A percentile compares a stretch with the other conserved stretches of the same genome.
Evolutionary conservation across 2,888 invertebrate genomes (phyloP).

Genomic region (Tethea ocularis): DNA sequence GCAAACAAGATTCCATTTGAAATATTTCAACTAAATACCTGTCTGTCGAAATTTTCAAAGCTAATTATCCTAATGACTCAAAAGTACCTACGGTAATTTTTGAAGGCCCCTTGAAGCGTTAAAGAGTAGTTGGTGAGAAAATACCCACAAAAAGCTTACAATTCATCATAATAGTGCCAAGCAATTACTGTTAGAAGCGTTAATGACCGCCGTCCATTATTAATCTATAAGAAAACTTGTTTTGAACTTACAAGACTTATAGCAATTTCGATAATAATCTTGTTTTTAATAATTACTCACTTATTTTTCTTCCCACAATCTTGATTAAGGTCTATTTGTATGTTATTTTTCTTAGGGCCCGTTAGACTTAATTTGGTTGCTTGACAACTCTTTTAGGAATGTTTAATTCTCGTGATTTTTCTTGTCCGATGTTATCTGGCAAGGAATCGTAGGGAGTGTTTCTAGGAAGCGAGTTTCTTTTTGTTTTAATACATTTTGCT

Average conservation of each 20-base stretch:
- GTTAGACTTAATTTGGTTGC: slow-evolving; percentile 71
- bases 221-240: slow-evolving; percentile 75
- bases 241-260: slow-evolving; percentile 73
- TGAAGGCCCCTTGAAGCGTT: slow-evolving; percentile 68
- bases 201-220: slow-evolving; percentile 79
- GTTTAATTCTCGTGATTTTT: slow-evolving; percentile 73
- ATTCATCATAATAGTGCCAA: slow-evolving; percentile 80
- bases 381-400: slow-evolving; percentile 74
- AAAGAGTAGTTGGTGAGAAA: slow-evolving; percentile 68
- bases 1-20: neutral
- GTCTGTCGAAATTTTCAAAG: slow-evolving; percentile 43
- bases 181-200: slow-evolving; percentile 80
- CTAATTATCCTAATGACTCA: slow-evolving; percentile 59
- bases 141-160: slow-evolving; percentile 73
- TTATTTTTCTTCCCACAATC: slow-evolving; percentile 77
- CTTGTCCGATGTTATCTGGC: slow-evolving; percentile 62
- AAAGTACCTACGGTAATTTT: slow-evolving; percentile 56
- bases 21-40: slow-evolving; percentile 14
- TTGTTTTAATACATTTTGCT: slow-evolving; percentile 24
- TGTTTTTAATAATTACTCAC: slow-evolving; percentile 80
- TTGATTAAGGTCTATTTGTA: slow-evolving; percentile 77
- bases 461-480: slow-evolving; percentile 9
- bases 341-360: slow-evolving; percentile 69
- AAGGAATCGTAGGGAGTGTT: slow-evolving; percentile 46
- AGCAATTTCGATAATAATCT: slow-evolving; percentile 81